These are phyloP conservation scores for Hexactinellida sp. DNA, from an alignment of 37 sponge, comb jelly and placozoan species.

Conservation along the genomic window DNA sequence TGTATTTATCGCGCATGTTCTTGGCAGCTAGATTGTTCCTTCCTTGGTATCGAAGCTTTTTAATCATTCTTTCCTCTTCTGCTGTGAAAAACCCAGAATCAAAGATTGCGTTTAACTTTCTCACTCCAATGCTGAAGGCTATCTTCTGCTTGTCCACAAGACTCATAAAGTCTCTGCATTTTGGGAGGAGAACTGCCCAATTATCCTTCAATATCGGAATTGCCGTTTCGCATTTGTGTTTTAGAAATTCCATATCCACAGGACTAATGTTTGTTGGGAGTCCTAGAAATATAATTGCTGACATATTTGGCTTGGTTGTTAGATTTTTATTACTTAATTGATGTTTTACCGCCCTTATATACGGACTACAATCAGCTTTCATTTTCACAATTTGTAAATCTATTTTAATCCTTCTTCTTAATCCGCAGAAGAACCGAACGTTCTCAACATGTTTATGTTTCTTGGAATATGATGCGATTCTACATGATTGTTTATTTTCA, in stretches of 20 bases:
- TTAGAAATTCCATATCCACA: neutral
- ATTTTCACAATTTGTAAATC: neutral
- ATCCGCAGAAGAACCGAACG: too few species aligned
- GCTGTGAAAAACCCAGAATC: neutral
- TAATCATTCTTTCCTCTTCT: slow-evolving; percentile 4
- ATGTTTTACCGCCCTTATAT: too few species aligned
- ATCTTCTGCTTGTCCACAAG: neutral
- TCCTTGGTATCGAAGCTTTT: slow-evolving; percentile 10
- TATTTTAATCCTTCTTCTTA: too few species aligned
- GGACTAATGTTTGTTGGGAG: neutral
- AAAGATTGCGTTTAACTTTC: neutral
- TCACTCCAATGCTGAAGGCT: neutral
- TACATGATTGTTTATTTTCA: too few species aligned
- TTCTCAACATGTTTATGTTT: too few species aligned
- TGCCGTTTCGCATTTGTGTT: slow-evolving; percentile 5
- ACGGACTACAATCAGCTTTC: neutral
- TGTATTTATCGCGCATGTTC: neutral
- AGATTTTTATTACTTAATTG: too few species aligned
- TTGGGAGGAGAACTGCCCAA: neutral
- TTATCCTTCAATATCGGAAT: neutral
- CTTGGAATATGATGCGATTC: too few species aligned
- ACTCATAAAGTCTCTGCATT: neutral
- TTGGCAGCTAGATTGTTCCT: neutral
- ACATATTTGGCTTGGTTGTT: too few species aligned
- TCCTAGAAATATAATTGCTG: neutral